A percentile compares a stretch with the other conserved stretches of the same genome.
Conservation (phyloP, 2,797 vertebrate species). For the Podarcis siculus region DNA sequence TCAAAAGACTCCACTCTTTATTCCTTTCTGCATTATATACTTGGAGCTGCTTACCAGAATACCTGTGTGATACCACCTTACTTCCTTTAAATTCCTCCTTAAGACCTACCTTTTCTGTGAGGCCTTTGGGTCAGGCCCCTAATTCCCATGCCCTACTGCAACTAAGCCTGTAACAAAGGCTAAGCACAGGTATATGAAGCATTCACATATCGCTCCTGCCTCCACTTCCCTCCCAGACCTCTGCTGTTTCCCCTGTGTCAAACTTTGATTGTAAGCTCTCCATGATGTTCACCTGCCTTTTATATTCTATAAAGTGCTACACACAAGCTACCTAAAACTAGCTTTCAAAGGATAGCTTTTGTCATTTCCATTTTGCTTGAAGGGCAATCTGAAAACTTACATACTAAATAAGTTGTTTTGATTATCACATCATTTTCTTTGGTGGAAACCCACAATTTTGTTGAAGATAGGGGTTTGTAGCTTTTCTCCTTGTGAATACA, state of each 20-base stretch:
- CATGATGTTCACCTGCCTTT: no score
- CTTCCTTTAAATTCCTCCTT: neutral
- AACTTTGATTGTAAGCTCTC: neutral
- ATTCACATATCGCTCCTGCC: neutral
- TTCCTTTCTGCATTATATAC: neutral
- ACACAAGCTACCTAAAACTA: neutral
- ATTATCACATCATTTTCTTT: neutral
- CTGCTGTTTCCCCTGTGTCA: neutral
- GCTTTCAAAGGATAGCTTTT: neutral
- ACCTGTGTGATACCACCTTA: no score
- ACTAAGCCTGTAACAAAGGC: neutral
- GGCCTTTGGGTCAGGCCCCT: neutral
- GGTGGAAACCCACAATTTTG: neutral
- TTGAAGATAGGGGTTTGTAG: neutral
- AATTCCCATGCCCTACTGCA: neutral
- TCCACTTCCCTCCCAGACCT: neutral
- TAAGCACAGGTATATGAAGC: neutral
- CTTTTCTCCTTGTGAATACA: neutral
- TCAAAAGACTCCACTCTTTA: neutral
- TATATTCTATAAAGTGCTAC: neutral
- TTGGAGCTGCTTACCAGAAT: neutral
- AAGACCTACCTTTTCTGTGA: neutral
- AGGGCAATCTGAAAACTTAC: neutral
- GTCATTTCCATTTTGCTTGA: neutral
- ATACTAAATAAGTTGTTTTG: neutral